Base-by-base conservation (phyloP, 2,888 invertebrate species). In the Chrysopilus asiliformis region DNA sequence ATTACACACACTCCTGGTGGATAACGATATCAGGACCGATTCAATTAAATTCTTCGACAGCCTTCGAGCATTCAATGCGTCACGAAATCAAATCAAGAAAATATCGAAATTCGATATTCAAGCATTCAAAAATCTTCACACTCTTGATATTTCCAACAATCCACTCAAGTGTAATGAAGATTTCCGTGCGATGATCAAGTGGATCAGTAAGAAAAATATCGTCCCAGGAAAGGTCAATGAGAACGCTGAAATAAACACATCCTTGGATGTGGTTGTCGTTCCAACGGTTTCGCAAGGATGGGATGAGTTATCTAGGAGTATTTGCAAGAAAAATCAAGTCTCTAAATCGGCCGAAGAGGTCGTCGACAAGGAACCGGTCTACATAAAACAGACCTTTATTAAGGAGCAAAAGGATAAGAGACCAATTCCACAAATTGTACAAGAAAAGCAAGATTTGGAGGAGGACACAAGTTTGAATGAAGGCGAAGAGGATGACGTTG, bases 81-180 rank as follows among this genome's bases (percentile, higher is more conserved):
- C 64, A 1, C 45, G 50, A 8, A 64, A 64, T 50, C 49, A 56
- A 45, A 60, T 62, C 31, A 53, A 51, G 34, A 49, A 46, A 27
- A 52, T 62, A 17, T 52, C 54, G 12, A 44, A 49, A 1, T 40
- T 45, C 3, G 58, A 61, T 46, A 48, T 63, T 2, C 53, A 53
- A 41, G 44, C 43, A 32, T 62, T 64, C 43, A 57, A 56, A 47
- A 55, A 54, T 16, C 49, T 73, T n/a, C 57, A 57, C 19, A 62
- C 65, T 8, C 48, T 73, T n/a, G 65, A 68, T 30, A 53, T 71
- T 38, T 71, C 72, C 5, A 65, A 73, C 43, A 80, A 80, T 58
- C 76, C 76, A 2, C 60, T 85, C 24, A 68, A 71, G 28, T 84
- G 84, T 56, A 72, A 74, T 45, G 66, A 69, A 18, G 74, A 76